Evolutionary conservation across 1,140 invertebrate genomes (phyloP).

Genomic region (Atta colombica): DNA sequence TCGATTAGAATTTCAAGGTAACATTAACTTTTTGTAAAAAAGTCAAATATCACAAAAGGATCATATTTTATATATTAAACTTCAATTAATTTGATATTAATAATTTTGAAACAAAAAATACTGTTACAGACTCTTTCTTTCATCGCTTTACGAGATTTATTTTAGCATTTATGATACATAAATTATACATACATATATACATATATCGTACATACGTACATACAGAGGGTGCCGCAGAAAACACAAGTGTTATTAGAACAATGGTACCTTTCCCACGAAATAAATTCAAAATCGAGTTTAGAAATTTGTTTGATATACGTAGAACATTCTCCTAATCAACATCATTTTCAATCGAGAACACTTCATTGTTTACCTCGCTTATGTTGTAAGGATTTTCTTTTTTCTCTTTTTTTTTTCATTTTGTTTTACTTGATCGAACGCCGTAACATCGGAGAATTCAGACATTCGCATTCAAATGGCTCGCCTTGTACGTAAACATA

Average conservation of each 20-base stretch:
- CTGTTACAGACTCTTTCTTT: neutral
- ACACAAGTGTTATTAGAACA: neutral
- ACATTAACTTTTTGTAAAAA: no score
- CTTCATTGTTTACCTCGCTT: neutral
- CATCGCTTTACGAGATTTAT: constrained; percentile 64
- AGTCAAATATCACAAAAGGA: no score
- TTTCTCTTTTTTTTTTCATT: neutral
- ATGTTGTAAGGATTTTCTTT: neutral
- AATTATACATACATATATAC: constrained; percentile 74
- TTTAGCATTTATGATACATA: constrained; percentile 72
- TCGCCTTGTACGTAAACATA: neutral
- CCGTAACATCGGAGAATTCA: neutral
- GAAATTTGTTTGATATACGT: neutral
- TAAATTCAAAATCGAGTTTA: constrained; percentile 6
- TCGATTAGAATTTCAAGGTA: no score
- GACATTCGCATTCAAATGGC: neutral
- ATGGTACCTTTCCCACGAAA: neutral
- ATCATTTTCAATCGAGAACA: neutral
- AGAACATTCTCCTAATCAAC: constrained; percentile 9
- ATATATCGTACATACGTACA: constrained; percentile 49
- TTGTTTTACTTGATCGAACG: neutral
- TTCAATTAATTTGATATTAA: neutral
- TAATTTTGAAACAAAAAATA: neutral
- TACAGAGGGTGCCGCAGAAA: constrained; percentile 24
- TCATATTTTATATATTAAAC: no score